Percentiles rank a stretch among this genome's conserved stretches.
Conservation (phyloP, 2,113 vertebrate genomes). For the Micromys minutus region DNA sequence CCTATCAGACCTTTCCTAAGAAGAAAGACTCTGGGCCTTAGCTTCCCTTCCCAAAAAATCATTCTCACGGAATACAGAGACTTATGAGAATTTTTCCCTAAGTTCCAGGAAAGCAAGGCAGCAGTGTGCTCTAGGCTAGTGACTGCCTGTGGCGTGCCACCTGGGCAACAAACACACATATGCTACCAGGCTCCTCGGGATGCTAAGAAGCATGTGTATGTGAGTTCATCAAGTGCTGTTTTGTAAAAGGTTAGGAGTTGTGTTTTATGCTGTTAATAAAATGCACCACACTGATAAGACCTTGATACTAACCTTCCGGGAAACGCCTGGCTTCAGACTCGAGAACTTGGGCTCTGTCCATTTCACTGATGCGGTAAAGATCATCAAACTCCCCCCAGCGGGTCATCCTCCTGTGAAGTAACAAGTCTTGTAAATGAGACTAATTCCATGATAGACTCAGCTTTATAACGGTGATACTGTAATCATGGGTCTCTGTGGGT, state of each 20-base stretch:
- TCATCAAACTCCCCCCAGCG: constrained; percentile 95
- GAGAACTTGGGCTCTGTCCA: constrained; percentile 83
- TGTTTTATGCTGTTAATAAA: neutral
- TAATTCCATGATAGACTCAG: neutral
- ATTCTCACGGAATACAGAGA: neutral
- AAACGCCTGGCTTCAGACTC: constrained; percentile 63
- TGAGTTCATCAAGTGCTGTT: neutral
- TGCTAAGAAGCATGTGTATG: neutral
- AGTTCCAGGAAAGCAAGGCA: neutral
- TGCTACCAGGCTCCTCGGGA: neutral
- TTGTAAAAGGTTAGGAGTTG: neutral
- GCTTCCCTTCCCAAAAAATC: neutral
- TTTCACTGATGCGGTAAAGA: constrained; percentile 91
- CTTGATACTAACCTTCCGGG: constrained; percentile 78
- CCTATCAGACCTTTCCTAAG: neutral
- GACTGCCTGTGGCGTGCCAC: neutral
- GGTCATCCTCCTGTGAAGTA: constrained; percentile 91
- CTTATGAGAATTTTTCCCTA: neutral
- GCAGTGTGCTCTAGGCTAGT: neutral
- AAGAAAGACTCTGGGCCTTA: neutral
- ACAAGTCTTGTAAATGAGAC: constrained; percentile 34
- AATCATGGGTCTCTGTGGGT: neutral
- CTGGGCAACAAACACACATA: neutral
- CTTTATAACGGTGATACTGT: neutral
- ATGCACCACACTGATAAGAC: neutral